Evolutionary conservation across 2,797 vertebrate genomes (phyloP).

Genomic region (Martes flavigula): DNA sequence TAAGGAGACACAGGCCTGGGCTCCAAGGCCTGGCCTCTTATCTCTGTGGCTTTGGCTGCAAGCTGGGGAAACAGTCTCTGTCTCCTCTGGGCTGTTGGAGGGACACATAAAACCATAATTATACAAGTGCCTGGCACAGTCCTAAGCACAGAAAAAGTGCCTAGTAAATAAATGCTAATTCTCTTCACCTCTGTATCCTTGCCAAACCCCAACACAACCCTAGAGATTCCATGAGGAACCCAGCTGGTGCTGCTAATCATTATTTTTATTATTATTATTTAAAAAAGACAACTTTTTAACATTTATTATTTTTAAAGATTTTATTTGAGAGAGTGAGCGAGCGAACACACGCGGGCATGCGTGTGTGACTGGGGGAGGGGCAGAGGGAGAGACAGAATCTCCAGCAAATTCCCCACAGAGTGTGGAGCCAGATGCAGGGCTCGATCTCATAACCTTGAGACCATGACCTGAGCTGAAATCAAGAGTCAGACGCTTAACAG

Average conservation of each 20-base stretch:
- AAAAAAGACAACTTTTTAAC: not conserved
- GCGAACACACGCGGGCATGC: not conserved
- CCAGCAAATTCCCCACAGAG: not conserved
- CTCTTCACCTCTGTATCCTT: not conserved
- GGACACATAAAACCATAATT: not conserved
- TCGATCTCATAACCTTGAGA: not conserved
- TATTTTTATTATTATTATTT: not conserved
- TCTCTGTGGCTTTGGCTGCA: not conserved
- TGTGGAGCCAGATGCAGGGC: not conserved
- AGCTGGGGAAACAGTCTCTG: not conserved
- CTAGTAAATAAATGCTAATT: not conserved
- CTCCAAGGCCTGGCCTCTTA: not conserved
- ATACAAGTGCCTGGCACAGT: not conserved
- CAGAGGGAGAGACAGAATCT: not conserved
- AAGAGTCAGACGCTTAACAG: not conserved
- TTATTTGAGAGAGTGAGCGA: not conserved
- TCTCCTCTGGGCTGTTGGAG: not conserved
- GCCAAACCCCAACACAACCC: not conserved
- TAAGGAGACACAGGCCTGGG: not conserved
- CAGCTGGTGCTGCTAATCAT: not conserved
- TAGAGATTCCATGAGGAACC: not conserved
- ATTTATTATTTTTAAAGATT: not conserved
- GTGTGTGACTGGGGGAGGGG: not conserved
- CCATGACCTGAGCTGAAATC: not conserved
- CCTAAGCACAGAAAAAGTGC: not conserved